phyloP scores from a whole-genome alignment of 2,888 invertebrate species.

The Drepanosiphum platanoidis region DNA sequence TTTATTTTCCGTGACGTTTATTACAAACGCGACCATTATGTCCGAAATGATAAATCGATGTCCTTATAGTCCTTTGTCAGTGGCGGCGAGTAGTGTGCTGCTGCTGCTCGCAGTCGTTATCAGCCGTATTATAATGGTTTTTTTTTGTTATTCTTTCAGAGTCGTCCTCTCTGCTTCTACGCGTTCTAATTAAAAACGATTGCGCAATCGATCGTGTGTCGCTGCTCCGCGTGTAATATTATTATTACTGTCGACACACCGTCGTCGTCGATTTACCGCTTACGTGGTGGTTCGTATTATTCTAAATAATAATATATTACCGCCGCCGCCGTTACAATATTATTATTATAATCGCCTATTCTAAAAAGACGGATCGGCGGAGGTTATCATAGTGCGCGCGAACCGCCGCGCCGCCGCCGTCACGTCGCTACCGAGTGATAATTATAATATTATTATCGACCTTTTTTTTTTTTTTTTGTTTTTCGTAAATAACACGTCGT shows the following conservation, averaged over 20 bases:
- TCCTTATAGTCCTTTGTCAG: constrained; percentile 51
- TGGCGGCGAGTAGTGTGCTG: background rate
- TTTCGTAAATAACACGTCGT: constrained; percentile 17
- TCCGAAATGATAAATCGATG: constrained; percentile 58
- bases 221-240: background rate
- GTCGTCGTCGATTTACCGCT: background rate
- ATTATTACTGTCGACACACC: too few species aligned
- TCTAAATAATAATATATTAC: background rate
- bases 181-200: constrained; percentile 38
- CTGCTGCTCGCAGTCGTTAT: constrained; percentile 17
- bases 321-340: too few species aligned
- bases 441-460: constrained; percentile 25
- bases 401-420: background rate
- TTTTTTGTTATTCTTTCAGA: too few species aligned
- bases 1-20: constrained; percentile 52
- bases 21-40: constrained; percentile 53
- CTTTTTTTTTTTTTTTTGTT: constrained; percentile 31
- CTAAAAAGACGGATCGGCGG: background rate
- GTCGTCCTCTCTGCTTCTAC: background rate
- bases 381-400: too few species aligned
- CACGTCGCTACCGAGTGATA: constrained; percentile 50
- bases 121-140: background rate
- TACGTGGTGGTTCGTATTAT: background rate
- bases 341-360: background rate
- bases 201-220: constrained; percentile 31